These are phyloP conservation scores for Sphinx pinastri DNA, from an alignment of 2,888 invertebrate genomes.

Conservation along the genomic window DNA sequence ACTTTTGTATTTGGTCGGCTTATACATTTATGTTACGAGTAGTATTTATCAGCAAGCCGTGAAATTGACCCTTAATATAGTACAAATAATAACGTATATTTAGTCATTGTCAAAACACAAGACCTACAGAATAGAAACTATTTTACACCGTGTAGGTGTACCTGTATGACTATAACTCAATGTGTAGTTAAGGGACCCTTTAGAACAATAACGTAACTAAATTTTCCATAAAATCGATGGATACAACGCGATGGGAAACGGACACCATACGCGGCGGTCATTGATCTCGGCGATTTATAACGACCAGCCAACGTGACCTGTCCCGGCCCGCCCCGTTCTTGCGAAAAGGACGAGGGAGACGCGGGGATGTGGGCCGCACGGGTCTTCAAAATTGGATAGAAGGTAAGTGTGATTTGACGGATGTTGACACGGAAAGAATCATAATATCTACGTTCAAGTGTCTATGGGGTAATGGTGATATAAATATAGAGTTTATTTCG, in stretches of 20 bases:
- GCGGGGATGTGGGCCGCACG: background rate
- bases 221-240: constrained; percentile 39
- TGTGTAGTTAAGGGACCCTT: constrained; percentile 1
- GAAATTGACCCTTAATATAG: no score
- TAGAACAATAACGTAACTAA: constrained; percentile 18
- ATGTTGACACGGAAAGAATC: constrained; percentile 41
- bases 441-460: constrained; percentile 29
- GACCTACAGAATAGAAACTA: no score
- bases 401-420: constrained; percentile 34
- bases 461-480: constrained; percentile 3
- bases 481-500: constrained; percentile 3
- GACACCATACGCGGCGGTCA: constrained; percentile 49
- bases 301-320: constrained; percentile 38
- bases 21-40: no score
- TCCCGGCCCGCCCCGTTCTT: constrained; percentile 8
- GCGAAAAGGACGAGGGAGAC: constrained; percentile 2
- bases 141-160: background rate
- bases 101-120: no score
- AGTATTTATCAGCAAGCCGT: no score
- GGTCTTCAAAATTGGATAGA: background rate
- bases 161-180: background rate
- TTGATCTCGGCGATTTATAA: constrained; percentile 42
- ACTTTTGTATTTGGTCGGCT: no score
- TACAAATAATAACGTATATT: no score
- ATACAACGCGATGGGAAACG: constrained; percentile 49